Percentiles rank a stretch among this genome's conserved stretches.
Evolutionary conservation across 2,797 vertebrate species (phyloP).

Genomic region (Enteromius argenteus): DNA sequence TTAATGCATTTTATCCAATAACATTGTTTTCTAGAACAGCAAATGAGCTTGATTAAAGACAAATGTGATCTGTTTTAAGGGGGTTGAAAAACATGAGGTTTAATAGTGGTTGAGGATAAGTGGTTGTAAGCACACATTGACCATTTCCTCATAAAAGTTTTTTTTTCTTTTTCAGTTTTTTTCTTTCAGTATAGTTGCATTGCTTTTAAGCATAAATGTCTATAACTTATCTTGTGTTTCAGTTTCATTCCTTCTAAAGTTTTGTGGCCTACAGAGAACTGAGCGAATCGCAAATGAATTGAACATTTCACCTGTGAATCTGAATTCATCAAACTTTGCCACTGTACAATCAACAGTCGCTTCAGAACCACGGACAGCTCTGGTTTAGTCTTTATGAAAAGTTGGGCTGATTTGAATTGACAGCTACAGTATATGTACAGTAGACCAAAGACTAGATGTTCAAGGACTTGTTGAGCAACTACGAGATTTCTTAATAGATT

Average conservation of each 20-base stretch:
- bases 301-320: conserved; percentile 18
- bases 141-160: background rate
- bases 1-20: conserved; percentile 57
- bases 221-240: background rate
- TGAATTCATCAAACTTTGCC: conserved; percentile 23
- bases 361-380: conserved; percentile 73
- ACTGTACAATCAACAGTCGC: conserved; percentile 50
- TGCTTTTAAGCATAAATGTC: background rate
- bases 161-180: background rate
- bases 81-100: conserved; percentile 49
- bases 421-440: conserved; percentile 45
- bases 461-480: background rate
- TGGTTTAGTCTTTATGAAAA: conserved; percentile 50
- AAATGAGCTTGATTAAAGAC: conserved; percentile 59
- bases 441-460: conserved; percentile 9
- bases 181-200: background rate
- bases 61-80: conserved; percentile 35
- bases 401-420: conserved; percentile 49
- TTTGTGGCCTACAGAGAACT: background rate
- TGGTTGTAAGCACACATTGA: background rate
- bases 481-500: background rate
- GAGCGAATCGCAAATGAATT: background rate
- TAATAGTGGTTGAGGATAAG: conserved; percentile 29
- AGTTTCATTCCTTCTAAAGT: background rate
- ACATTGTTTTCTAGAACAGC: conserved; percentile 57